These are phyloP conservation scores for Perizoma affinitatum DNA, from an alignment of 2,888 invertebrate species.

Conservation along the genomic window DNA sequence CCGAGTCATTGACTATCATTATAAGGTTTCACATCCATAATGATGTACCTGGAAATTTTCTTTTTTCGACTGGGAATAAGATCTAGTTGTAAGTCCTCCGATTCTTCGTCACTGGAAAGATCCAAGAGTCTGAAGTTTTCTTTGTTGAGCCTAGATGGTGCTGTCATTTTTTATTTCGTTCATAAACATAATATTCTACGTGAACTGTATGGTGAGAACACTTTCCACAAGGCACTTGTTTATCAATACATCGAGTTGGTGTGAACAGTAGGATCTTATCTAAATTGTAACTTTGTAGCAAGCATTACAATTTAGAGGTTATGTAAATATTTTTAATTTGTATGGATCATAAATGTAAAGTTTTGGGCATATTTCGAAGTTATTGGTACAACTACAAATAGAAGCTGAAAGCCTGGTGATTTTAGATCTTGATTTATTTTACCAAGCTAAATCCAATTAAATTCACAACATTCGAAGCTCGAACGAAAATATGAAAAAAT, in stretches of 20 bases:
- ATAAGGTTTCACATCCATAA: too few species aligned
- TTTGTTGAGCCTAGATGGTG: slow-evolving; percentile 79
- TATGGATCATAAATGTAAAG: neutral
- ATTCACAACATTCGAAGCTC: slow-evolving; percentile 4
- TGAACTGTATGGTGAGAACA: slow-evolving; percentile 2
- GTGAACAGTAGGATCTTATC: neutral
- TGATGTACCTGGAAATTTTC: slow-evolving; percentile 73
- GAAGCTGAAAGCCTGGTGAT: neutral
- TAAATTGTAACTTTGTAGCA: neutral
- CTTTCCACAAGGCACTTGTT: slow-evolving; percentile 13
- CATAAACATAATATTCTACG: slow-evolving; percentile 61
- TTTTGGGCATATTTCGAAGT: neutral
- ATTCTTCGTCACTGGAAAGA: slow-evolving; percentile 85
- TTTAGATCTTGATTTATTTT: too few species aligned
- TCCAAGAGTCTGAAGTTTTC: slow-evolving; percentile 87
- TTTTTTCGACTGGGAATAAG: slow-evolving; percentile 83
- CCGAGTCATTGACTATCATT: too few species aligned
- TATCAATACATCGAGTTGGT: neutral
- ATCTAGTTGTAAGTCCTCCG: slow-evolving; percentile 85
- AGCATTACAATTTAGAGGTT: neutral
- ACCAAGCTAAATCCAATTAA: too few species aligned
- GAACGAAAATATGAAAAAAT: neutral
- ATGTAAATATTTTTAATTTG: slow-evolving; percentile 2
- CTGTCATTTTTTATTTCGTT: slow-evolving; percentile 62
- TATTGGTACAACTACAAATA: neutral